phyloP scores from a whole-genome alignment of 2,888 invertebrate genomes.

The Atethmia centrago region DNA sequence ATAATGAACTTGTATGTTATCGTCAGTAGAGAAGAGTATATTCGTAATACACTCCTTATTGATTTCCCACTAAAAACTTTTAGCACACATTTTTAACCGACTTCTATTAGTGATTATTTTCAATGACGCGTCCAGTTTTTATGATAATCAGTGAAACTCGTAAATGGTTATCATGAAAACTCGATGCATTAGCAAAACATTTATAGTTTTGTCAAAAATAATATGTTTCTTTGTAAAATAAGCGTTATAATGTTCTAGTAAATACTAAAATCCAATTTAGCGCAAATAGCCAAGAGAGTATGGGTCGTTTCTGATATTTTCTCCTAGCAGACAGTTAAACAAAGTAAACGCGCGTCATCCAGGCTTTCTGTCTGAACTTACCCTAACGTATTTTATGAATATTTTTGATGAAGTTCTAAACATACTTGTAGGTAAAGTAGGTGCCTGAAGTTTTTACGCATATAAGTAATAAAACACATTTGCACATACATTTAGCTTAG shows the following conservation, averaged over 20 bases:
- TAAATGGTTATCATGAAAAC: too few relatives aligned
- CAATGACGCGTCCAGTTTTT: too few relatives aligned
- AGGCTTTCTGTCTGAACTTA: slow-evolving; percentile 1
- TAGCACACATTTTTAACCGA: too few relatives aligned
- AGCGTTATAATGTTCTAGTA: not conserved
- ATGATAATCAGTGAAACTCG: too few relatives aligned
- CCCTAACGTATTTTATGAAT: slow-evolving; percentile 26
- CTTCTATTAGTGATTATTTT: too few relatives aligned
- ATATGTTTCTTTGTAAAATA: not conserved
- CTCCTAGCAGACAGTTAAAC: not conserved
- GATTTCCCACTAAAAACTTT: too few relatives aligned
- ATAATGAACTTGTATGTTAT: too few relatives aligned
- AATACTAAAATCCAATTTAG: not conserved
- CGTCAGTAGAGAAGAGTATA: too few relatives aligned
- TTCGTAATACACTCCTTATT: too few relatives aligned
- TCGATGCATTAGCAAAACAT: too few relatives aligned
- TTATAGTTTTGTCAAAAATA: not conserved
- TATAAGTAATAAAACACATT: slow-evolving; percentile 35
- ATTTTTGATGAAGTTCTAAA: slow-evolving; percentile 31
- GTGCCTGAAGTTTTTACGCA: slow-evolving; percentile 14
- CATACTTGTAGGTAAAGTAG: not conserved
- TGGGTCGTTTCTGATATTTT: not conserved
- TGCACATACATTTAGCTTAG: slow-evolving; percentile 44
- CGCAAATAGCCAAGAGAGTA: not conserved
- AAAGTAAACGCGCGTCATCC: slow-evolving; percentile 7